Base-by-base conservation (phyloP, 2,797 vertebrate species). In the Selene dorsalis region DNA sequence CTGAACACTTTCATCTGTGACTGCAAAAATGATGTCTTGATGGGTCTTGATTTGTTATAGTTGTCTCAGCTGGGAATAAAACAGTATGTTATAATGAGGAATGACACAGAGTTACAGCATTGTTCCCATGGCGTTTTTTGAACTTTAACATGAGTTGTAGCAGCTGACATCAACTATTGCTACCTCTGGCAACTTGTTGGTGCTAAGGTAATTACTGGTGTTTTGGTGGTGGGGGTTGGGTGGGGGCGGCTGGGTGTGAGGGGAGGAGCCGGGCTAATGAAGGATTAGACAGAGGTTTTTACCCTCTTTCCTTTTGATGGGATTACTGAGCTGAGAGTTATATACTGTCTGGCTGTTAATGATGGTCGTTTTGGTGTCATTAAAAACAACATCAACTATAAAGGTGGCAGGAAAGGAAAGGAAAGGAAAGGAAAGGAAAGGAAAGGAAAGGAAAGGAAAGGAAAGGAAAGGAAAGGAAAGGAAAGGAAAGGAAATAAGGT, bases 251-350 rank as follows among this genome's bases (percentile, higher is more conserved):
- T 59, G 77, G 83, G 84, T 89, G 77, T 80, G 86, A 90, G 70
- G 90, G 93, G 93, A 84, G 92, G 91, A 93, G 91, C 84, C 82
- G 90, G 82, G 86, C 87, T 93, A 93, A 93, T 94, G 91, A 92
- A 82, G 91, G 91, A 94, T 93, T 93, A 94, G 86, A 92, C 89
- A 85, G 86, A 84, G 87, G 89, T 89, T 92, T 90, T 91, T 91
- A 91, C 86, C 76, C 91, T 76, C 84, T 91, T 93, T 90, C 89
- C 89, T 88, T 94, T 92, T 94, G 93, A 95, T 93, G 90, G 91
- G 92, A 94, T 94, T 94, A 92, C 88, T 81, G 77, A 26, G 77
- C 87, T 84, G 26, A 82, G 60, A 87, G 87, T 85, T 84, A 86
- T 85, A 79, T 74, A 60, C 77, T 77, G 82, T 69, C 82, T 87